These are phyloP conservation scores for Benitochromis conjunctus DNA, from an alignment of 2,113 vertebrate species.

Conservation along the genomic window DNA sequence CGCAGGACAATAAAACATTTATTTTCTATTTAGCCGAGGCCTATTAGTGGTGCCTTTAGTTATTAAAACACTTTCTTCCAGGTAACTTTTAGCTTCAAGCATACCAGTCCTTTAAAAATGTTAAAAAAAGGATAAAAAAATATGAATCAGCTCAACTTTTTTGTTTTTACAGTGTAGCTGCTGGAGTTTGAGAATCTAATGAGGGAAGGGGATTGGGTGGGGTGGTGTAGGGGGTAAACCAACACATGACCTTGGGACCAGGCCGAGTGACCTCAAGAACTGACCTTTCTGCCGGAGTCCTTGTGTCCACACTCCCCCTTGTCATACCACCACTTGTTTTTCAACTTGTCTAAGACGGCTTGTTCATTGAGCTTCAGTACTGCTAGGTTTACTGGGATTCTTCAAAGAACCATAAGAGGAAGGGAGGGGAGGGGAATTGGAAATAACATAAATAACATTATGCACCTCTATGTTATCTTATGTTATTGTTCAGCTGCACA, in stretches of 20 bases:
- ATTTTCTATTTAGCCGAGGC: neutral
- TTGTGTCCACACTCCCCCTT: constrained; percentile 98
- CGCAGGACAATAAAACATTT: neutral
- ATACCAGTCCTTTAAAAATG: neutral
- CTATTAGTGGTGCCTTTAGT: neutral
- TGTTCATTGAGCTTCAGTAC: constrained; percentile 99
- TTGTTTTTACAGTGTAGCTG: constrained; percentile 40
- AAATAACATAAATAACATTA: constrained; percentile 99
- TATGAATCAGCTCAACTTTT: neutral
- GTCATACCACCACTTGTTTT: constrained; percentile 99
- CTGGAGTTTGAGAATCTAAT: neutral
- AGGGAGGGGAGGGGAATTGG: constrained; percentile 51
- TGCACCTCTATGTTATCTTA: constrained; percentile 96
- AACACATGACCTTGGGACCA: constrained; percentile 45
- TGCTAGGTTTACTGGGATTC: constrained; percentile 99
- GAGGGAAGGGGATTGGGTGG: neutral
- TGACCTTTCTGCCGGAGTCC: constrained; percentile 99
- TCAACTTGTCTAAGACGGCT: constrained; percentile 99
- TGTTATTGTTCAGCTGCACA: constrained; percentile 83
- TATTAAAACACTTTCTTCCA: neutral
- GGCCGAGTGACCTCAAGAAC: constrained; percentile 70
- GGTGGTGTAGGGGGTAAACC: constrained; percentile 24
- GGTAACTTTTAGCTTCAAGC: neutral
- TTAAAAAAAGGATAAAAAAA: neutral
- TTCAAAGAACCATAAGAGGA: constrained; percentile 74